Conservation (phyloP, 2,888 invertebrate genomes). For the Meghimatium bilineatum region DNA sequence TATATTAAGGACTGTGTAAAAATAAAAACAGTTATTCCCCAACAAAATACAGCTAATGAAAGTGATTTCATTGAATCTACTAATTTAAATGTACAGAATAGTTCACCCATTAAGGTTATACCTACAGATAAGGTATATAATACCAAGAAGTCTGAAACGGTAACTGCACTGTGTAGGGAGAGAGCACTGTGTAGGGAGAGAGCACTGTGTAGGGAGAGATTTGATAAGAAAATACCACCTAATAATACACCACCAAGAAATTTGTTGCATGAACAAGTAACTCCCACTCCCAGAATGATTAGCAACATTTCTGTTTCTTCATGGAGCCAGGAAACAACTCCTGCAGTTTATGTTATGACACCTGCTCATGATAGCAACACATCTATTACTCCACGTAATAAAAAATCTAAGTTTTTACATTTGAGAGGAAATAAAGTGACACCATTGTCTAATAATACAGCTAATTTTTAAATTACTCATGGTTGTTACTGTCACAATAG, state of each 20-base stretch:
- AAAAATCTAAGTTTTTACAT: conserved; percentile 8
- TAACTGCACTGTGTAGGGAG: neutral
- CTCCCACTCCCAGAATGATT: neutral
- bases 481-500: too few relatives aligned
- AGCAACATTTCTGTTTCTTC: neutral
- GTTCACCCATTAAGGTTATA: neutral
- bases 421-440: conserved; percentile 15
- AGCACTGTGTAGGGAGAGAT: too few relatives aligned
- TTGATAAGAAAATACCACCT: too few relatives aligned
- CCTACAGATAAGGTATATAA: neutral
- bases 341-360: neutral
- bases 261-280: neutral
- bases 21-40: neutral
- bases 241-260: neutral
- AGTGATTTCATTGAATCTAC: neutral
- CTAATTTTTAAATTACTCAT: neutral
- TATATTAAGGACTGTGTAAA: too few relatives aligned
- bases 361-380: neutral
- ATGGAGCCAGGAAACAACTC: neutral
- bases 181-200: too few relatives aligned
- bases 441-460: neutral
- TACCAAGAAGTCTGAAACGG: neutral
- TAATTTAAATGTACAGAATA: neutral
- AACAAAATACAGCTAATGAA: neutral
- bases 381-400: conserved; percentile 15